Percentiles rank a stretch among this genome's conserved stretches.
Evolutionary conservation across 2,888 invertebrate species (phyloP).

Genomic region (Cybosia mesomella): DNA sequence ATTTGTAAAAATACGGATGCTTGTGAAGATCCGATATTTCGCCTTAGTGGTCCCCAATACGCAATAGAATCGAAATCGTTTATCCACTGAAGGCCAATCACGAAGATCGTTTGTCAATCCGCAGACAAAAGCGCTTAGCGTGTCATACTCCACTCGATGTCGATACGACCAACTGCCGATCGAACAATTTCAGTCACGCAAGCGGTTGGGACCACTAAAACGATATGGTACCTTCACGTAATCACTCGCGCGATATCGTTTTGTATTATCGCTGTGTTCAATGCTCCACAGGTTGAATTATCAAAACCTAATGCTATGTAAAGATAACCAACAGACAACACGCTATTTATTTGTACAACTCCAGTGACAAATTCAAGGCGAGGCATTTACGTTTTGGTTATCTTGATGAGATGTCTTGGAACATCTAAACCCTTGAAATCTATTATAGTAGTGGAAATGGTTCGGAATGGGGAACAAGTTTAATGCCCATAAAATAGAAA

Average conservation of each 20-base stretch:
- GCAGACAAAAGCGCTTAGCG: conserved; percentile 72
- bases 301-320: conserved; percentile 60
- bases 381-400: conserved; percentile 40
- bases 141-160: conserved; percentile 76
- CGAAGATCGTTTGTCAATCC: conserved; percentile 71
- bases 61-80: conserved; percentile 57
- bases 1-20: conserved; percentile 44
- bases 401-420: conserved; percentile 45
- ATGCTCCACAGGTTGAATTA: conserved; percentile 66
- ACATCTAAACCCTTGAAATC: conserved; percentile 45
- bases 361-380: conserved; percentile 38
- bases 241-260: conserved; percentile 57
- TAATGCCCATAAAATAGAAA: conserved; percentile 58
- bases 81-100: conserved; percentile 66
- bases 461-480: conserved; percentile 53
- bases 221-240: conserved; percentile 55
- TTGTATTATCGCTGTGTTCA: conserved; percentile 49
- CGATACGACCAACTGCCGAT: conserved; percentile 68
- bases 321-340: conserved; percentile 58
- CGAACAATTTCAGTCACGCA: conserved; percentile 74
- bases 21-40: conserved; percentile 47
- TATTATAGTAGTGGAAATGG: conserved; percentile 51
- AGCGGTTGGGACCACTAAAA: conserved; percentile 55
- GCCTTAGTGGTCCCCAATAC: conserved; percentile 46
- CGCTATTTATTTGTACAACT: conserved; percentile 38